Conservation (phyloP, 2,113 vertebrate species). For the Entomyzon cyanotis region DNA sequence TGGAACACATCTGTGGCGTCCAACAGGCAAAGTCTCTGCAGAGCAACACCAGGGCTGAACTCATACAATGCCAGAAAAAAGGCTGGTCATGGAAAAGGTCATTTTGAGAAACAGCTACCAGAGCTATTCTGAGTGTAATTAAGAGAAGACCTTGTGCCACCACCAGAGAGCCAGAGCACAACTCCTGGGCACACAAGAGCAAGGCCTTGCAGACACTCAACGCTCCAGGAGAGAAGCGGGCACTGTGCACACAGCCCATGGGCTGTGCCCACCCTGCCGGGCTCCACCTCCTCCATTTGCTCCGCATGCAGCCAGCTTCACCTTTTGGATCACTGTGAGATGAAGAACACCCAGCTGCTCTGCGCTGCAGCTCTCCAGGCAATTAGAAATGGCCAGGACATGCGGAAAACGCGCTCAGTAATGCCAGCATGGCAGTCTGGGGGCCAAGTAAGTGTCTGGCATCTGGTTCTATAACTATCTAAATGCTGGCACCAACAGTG, state of each 20-base stretch:
- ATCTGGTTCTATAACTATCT: neutral
- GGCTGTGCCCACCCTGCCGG: fast-evolving
- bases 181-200: fast-evolving
- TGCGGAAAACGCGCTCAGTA: neutral
- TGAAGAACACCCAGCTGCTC: neutral
- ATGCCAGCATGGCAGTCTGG: neutral
- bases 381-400: neutral
- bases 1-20: neutral
- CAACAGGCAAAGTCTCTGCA: neutral
- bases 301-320: fast-evolving
- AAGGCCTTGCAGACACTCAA: fast-evolving
- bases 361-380: neutral
- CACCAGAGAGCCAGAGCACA: neutral
- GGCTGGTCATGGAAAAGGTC: neutral
- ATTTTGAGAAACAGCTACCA: neutral
- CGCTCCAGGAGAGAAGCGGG: fast-evolving
- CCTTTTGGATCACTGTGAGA: fast-evolving
- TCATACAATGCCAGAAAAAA: fast-evolving
- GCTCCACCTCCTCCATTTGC: fast-evolving
- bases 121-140: neutral
- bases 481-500: neutral
- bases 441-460: neutral
- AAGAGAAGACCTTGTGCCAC: neutral
- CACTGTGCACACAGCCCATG: fast-evolving
- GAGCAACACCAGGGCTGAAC: neutral